These are phyloP conservation scores for Seira musarum DNA, from an alignment of 2,888 invertebrate genomes.

Conservation along the genomic window DNA sequence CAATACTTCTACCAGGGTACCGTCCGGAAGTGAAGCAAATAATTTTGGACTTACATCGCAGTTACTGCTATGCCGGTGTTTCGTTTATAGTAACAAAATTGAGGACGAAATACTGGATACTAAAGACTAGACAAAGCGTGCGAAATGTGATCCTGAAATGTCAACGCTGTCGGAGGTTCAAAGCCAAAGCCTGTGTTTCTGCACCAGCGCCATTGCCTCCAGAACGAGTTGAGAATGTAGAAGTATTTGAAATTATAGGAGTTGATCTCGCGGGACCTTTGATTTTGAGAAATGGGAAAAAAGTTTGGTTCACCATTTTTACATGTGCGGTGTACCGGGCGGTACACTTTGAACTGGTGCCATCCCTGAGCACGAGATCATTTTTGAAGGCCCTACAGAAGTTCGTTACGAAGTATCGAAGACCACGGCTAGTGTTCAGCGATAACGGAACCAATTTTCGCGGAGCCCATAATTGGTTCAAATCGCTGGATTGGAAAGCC, in stretches of 20 bases:
- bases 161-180: not conserved
- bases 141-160: not conserved
- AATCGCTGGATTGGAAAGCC: slow-evolving; percentile 10
- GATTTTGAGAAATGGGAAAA: slow-evolving; percentile 65
- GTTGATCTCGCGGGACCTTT: slow-evolving; percentile 71
- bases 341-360: slow-evolving; percentile 47
- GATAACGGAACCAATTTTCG: slow-evolving; percentile 56
- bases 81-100: no score
- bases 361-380: not conserved
- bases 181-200: not conserved
- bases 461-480: not conserved
- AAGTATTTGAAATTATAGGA: not conserved
- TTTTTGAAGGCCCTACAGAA: not conserved
- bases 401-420: not conserved
- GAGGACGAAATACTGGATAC: not conserved
- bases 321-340: slow-evolving; percentile 72
- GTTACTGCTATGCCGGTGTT: not conserved
- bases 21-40: not conserved
- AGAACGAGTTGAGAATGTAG: not conserved
- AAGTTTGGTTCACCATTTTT: slow-evolving; percentile 71
- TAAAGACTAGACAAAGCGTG: not conserved
- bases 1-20: not conserved
- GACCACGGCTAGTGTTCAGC: not conserved
- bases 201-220: not conserved
- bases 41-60: not conserved